Evolutionary conservation across 2,888 invertebrate genomes (phyloP).

Genomic region (Tachina grossa): DNA sequence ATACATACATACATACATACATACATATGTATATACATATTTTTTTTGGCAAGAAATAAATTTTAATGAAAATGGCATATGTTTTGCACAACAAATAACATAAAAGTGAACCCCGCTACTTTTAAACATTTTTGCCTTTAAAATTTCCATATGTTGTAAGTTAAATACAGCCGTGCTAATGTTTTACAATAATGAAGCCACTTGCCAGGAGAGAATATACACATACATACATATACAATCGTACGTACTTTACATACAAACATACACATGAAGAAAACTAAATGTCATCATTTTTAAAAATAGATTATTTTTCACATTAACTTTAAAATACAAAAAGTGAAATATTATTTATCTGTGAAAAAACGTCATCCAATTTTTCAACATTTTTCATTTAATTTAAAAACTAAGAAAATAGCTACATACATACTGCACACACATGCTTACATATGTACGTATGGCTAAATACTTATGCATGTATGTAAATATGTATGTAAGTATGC

Average conservation of each 20-base stretch:
- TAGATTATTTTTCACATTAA: conserved; percentile 13
- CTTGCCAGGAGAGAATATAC: neutral
- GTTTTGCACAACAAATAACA: neutral
- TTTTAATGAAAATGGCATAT: neutral
- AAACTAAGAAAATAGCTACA: neutral
- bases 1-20: too few relatives aligned
- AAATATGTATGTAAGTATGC: too few relatives aligned
- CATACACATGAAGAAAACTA: neutral
- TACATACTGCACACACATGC: too few relatives aligned
- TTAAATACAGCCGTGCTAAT: neutral
- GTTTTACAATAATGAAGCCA: neutral
- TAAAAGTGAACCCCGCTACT: neutral
- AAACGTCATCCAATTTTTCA: conserved; percentile 39
- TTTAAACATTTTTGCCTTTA: neutral
- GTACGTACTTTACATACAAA: too few relatives aligned
- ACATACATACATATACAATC: too few relatives aligned
- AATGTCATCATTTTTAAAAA: conserved; percentile 56
- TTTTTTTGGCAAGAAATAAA: neutral
- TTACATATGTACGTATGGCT: too few relatives aligned
- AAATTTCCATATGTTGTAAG: conserved; percentile 4
- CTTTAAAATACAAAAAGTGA: conserved; percentile 1
- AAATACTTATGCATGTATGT: too few relatives aligned
- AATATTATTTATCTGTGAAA: conserved; percentile 39
- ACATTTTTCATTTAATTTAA: conserved; percentile 2
- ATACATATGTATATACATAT: too few relatives aligned